Base-by-base conservation (phyloP, 1,140 invertebrate species). In the Saxidomus purpurata region DNA sequence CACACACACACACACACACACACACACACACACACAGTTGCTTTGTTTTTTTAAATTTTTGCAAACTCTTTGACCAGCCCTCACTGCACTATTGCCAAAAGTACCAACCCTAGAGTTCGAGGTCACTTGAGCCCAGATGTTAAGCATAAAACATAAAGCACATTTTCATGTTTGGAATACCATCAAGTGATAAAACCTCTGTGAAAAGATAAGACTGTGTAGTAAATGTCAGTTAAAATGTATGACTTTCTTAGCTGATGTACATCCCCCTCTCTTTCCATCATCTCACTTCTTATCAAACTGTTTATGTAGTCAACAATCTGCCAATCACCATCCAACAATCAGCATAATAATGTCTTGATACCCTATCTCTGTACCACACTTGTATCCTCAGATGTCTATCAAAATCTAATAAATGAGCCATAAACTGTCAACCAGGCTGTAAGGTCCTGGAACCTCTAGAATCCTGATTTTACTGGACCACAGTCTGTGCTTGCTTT, bases 141-240 rank as follows among this genome's bases (percentile, higher is more conserved):
- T 55, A 13, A 55, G n/a, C 43, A 43, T 43, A 25, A 28, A 8
- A 4, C 6, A 28, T 63, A 28, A 63, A 28, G 59, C 6, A 25
- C 8, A 9, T 28, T 28, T 63, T 63, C 25, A 63, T 63, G 59
- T 28, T 63, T 28, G 25, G 59, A 63, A 63, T 63, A 28, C 59
- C 59, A 8, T 28, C 59, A 63, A 28, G 25, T 22, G 19, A 25
- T 28, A 63, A 28, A 63, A 63, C 59, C 59, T 28, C 19, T 11
- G 6, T 1, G 59, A n/a, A 28, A 9, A 22, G 25, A 63, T 63
- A 63, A 63, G 9, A 28, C 25, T 4, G 8, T 63, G 59, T 9
- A 25, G 28, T 63, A 63, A 63, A 63, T 63, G 59, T 63, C 59
- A 63, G 59, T 25, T 28, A 63, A 63, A 63, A 63, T 63, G 59